phyloP scores from a whole-genome alignment of 2,797 vertebrate species.

The Xyrichtys novacula region DNA sequence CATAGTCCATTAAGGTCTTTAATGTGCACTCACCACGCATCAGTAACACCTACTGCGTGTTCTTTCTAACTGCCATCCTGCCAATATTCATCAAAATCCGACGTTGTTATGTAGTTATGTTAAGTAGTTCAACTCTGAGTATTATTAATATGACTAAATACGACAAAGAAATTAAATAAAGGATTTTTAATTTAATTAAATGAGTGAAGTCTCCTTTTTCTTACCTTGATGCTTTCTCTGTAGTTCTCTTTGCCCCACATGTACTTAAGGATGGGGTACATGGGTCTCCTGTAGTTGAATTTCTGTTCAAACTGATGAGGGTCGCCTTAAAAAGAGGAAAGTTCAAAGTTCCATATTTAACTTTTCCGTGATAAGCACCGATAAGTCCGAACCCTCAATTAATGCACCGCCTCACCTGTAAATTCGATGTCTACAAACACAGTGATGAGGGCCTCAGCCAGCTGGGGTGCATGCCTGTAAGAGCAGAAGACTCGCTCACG shows the following conservation, averaged over 20 bases:
- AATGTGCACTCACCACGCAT: slow-evolving; percentile 7
- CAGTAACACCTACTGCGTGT: not conserved
- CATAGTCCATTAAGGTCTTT: not conserved
- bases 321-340: slow-evolving; percentile 85
- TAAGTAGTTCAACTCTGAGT: not conserved
- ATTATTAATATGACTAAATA: too few species aligned
- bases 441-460: slow-evolving; percentile 95
- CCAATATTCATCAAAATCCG: not conserved
- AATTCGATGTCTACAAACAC: slow-evolving; percentile 99
- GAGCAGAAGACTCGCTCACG: slow-evolving; percentile 94
- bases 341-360: not conserved
- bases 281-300: slow-evolving; percentile 98
- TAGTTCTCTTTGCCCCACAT: slow-evolving; percentile 96
- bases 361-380: not conserved
- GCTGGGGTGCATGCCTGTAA: slow-evolving; percentile 88
- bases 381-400: not conserved
- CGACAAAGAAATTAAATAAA: not conserved
- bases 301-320: slow-evolving; percentile 99
- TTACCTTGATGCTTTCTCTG: slow-evolving; percentile 95
- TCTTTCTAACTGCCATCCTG: not conserved
- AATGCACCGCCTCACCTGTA: slow-evolving; percentile 94
- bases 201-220: too few species aligned
- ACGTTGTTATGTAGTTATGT: not conserved
- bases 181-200: too few species aligned
- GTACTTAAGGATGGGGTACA: slow-evolving; percentile 98